Evolutionary conservation across 1,140 invertebrate genomes (phyloP).

Genomic region (Daktulosphaira vitifoliae): DNA sequence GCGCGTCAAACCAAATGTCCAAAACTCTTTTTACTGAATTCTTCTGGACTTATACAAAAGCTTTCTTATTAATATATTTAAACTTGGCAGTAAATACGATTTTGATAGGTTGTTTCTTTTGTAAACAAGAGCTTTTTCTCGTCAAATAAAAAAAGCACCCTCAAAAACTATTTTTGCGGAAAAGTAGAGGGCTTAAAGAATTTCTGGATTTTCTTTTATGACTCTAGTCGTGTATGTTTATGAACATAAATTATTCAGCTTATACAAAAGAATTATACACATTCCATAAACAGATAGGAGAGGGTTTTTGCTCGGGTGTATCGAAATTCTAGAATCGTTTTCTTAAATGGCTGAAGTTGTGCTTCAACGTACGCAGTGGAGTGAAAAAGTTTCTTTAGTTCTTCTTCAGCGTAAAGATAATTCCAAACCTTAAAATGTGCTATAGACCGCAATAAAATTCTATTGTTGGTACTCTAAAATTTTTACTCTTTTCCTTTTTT

Average conservation of each 20-base stretch:
- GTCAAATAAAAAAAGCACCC: not conserved
- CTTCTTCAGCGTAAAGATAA: slow-evolving; percentile 1
- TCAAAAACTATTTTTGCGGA: not conserved
- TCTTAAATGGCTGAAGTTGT: slow-evolving; percentile 16
- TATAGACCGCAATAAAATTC: slow-evolving; percentile 29
- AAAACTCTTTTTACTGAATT: not conserved
- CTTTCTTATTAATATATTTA: slow-evolving; percentile 15
- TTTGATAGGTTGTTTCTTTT: not conserved
- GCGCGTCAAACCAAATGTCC: not conserved
- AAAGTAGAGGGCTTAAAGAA: not conserved
- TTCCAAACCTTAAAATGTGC: slow-evolving; percentile 9
- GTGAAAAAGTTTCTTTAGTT: slow-evolving; percentile 10
- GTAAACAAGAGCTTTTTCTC: not conserved
- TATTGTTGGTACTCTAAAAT: slow-evolving; percentile 12
- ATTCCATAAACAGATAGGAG: slow-evolving; percentile 7
- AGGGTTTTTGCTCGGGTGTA: slow-evolving; percentile 1
- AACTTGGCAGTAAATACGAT: slow-evolving; percentile 2
- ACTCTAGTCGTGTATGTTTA: slow-evolving; percentile 7
- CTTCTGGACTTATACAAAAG: not conserved
- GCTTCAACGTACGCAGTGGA: not conserved
- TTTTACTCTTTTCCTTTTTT: slow-evolving; percentile 16
- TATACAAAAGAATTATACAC: slow-evolving; percentile 28
- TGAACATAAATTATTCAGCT: slow-evolving; percentile 24
- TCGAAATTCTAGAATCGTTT: slow-evolving; percentile 30
- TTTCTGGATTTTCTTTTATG: slow-evolving; percentile 18